Base-by-base conservation (phyloP, 2,888 invertebrate genomes). In the Drosophila helvetica region DNA sequence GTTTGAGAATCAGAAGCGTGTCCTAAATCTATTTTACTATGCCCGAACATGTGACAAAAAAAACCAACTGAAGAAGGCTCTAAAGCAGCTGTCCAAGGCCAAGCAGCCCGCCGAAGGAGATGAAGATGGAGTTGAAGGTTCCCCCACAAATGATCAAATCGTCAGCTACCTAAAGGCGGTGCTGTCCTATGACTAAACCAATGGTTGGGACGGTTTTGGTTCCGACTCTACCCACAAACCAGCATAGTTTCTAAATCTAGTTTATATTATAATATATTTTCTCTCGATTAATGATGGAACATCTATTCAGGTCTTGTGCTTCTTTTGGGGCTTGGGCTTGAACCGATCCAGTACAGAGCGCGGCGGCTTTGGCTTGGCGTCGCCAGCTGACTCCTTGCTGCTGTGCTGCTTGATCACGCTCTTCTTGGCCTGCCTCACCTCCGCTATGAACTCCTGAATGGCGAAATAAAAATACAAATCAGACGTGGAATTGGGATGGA, bases 281-380 rank as follows among this genome's bases (percentile, higher is more conserved):
- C 48, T 38, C 50, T 12, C 1, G 7, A 47, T 18, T 22, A 45
- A 50, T 42, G 25, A 43, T 48, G 53, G 45, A 68, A 62, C n/a
- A 38, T 30, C 25, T 25, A n/a, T 45, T 64, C 38, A 54, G 10
- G 22, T 9, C 30, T 71, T 64, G 19, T 63, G 75, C 55, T 87
- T 76, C 80, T 90, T 90, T 27, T 74, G 78, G 33, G 86, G 91
- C 87, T 94, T 95, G 6, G 94, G 92, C 85, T 95, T 93, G 93
- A 96, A 96, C 91, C 96, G 93, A 88, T 96, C 94, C 47, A 96
- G 92, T 42, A 95, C 95, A 10, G 80, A 80, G 22, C 80, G 81
- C 17, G 52, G 38, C 7, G 75, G 58, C 56, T 61, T 78, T 60
- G 8, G 30, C 64, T 71, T n/a, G 3, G 45, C 1, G 22, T 66